Percentiles rank a stretch among this genome's conserved stretches.
Evolutionary conservation across 2,113 vertebrate species (phyloP).

Genomic region (Pipra filicauda): DNA sequence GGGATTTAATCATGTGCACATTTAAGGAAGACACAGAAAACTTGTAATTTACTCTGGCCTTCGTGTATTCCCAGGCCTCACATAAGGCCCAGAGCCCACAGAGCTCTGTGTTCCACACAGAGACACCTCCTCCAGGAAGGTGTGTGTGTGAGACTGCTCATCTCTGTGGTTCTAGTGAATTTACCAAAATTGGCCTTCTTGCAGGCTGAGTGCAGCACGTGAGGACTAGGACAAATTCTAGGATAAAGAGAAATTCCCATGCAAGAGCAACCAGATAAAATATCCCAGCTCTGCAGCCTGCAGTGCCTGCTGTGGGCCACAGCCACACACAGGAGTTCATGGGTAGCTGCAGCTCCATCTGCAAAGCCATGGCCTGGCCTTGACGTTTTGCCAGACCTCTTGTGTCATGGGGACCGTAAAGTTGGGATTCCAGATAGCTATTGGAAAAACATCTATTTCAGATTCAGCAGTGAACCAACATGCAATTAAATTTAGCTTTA

Average conservation of each 20-base stretch:
- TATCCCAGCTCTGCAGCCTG: background rate
- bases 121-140: background rate
- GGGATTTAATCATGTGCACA: background rate
- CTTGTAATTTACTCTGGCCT: background rate
- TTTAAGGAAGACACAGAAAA: background rate
- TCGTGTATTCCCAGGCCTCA: background rate
- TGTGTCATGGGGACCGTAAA: conserved; percentile 44
- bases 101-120: background rate
- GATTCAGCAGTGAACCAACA: background rate
- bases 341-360: background rate
- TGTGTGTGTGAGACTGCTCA: background rate
- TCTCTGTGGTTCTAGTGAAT: background rate
- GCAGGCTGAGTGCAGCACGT: background rate
- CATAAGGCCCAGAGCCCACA: no score
- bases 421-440: conserved; percentile 26
- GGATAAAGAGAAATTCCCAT: background rate
- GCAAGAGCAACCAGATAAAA: background rate
- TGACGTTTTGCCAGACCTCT: conserved; percentile 15
- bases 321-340: background rate
- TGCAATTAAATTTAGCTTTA: conserved; percentile 46
- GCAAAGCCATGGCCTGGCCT: background rate
- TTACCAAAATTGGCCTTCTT: background rate
- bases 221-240: background rate
- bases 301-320: background rate
- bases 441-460: conserved; percentile 55